Evolutionary conservation across 2,888 invertebrate genomes (phyloP).

Genomic region (Drosophila vallismaia): DNA sequence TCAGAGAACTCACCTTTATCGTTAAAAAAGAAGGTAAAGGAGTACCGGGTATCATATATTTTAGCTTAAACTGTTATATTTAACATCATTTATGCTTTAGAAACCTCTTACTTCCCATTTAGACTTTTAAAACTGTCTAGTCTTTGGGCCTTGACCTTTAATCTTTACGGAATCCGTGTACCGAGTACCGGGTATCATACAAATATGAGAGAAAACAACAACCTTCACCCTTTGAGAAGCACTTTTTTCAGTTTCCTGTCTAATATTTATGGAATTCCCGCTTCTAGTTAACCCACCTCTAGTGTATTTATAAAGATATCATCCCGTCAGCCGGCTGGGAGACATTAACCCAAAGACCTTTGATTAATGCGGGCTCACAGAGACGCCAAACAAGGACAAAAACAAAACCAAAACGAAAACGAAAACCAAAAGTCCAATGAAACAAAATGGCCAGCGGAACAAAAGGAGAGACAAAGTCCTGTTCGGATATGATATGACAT

Average conservation of each 20-base stretch:
- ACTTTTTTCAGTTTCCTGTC: background rate
- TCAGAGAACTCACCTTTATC: background rate
- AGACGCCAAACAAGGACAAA: background rate
- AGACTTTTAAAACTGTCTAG: too few relatives aligned
- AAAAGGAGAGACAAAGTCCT: constrained; percentile 25
- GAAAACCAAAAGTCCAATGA: background rate
- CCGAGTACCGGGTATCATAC: background rate
- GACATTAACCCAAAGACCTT: constrained; percentile 40
- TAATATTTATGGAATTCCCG: background rate
- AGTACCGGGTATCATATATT: background rate
- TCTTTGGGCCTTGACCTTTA: too few relatives aligned
- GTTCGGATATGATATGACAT: constrained; percentile 39
- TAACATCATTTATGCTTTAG: too few relatives aligned
- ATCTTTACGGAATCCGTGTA: too few relatives aligned
- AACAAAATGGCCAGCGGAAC: constrained; percentile 10
- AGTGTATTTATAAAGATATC: background rate
- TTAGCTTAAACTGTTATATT: too few relatives aligned
- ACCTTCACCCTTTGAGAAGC: too few relatives aligned
- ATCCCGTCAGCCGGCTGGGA: constrained; percentile 5
- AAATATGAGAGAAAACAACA: background rate
- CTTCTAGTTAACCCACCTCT: constrained; percentile 2
- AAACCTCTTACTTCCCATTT: too few relatives aligned
- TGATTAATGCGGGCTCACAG: constrained; percentile 35
- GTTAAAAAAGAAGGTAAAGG: background rate
- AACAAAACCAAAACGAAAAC: background rate